phyloP scores from a whole-genome alignment of 2,113 vertebrate species.

The Ceratotherium simum region DNA sequence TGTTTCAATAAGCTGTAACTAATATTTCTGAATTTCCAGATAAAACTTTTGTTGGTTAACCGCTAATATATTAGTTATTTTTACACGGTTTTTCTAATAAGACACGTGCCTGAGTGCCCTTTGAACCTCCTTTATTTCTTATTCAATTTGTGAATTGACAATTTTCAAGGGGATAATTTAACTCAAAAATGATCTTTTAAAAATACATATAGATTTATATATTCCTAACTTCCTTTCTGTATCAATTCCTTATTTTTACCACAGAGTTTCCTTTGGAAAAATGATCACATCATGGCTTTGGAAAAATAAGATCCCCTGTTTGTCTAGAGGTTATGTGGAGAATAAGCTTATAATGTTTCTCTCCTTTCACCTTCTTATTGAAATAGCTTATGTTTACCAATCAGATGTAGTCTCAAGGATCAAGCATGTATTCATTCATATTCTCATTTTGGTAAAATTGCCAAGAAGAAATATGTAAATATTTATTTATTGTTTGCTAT shows the following conservation, averaged over 20 bases:
- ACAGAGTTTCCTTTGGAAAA: background rate
- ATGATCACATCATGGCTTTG: background rate
- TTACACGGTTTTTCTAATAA: background rate
- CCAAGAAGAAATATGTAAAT: background rate
- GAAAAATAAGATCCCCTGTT: background rate
- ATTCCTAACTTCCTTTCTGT: background rate
- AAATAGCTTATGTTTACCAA: slow-evolving; percentile 24
- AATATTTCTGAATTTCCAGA: background rate
- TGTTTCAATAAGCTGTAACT: background rate
- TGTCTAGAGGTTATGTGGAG: background rate
- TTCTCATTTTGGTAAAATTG: background rate
- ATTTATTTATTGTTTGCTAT: background rate
- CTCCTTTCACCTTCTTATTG: background rate
- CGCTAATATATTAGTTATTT: background rate
- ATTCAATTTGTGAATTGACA: background rate
- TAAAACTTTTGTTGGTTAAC: background rate
- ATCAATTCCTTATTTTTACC: background rate
- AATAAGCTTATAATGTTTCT: background rate
- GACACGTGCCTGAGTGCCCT: background rate
- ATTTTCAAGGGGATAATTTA: background rate
- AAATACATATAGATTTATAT: background rate
- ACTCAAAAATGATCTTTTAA: background rate
- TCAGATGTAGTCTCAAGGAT: background rate
- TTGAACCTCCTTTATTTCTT: background rate
- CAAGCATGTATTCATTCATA: background rate